Percentiles rank a stretch among this genome's conserved stretches.
These are phyloP conservation scores for Leucosticte australis DNA, from an alignment of 2,113 vertebrate species.

Conservation along the genomic window DNA sequence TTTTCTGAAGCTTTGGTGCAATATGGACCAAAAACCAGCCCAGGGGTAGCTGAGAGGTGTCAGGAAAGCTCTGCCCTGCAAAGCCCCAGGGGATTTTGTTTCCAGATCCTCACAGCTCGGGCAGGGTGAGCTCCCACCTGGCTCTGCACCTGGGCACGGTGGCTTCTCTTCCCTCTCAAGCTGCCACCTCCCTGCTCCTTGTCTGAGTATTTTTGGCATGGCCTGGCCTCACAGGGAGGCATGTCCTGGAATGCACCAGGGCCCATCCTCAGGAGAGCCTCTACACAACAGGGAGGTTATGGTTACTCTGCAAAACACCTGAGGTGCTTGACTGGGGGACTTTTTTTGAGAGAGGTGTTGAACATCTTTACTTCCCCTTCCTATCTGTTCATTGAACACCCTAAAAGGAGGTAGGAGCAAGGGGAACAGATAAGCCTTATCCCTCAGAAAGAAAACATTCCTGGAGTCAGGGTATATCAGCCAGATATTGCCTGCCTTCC, in stretches of 20 bases:
- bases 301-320: rapidly evolving
- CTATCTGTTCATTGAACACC: background rate
- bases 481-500: background rate
- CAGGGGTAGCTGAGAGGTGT: background rate
- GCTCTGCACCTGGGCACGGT: background rate
- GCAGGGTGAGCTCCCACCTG: background rate
- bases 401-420: background rate
- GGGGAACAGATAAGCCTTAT: background rate
- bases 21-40: rapidly evolving
- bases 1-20: background rate
- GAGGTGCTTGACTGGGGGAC: background rate
- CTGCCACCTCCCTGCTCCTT: background rate
- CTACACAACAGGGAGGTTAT: background rate
- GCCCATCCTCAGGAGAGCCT: background rate
- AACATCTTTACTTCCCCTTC: background rate
- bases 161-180: background rate
- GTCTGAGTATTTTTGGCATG: background rate
- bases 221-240: background rate
- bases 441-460: background rate
- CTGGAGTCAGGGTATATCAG: background rate
- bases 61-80: background rate
- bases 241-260: background rate
- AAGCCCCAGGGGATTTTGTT: background rate
- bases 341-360: background rate
- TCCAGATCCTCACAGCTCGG: background rate